A percentile compares a stretch with the other conserved stretches of the same genome.
These are phyloP conservation scores for Lypha dubia DNA, from an alignment of 2,888 invertebrate genomes.

Conservation along the genomic window DNA sequence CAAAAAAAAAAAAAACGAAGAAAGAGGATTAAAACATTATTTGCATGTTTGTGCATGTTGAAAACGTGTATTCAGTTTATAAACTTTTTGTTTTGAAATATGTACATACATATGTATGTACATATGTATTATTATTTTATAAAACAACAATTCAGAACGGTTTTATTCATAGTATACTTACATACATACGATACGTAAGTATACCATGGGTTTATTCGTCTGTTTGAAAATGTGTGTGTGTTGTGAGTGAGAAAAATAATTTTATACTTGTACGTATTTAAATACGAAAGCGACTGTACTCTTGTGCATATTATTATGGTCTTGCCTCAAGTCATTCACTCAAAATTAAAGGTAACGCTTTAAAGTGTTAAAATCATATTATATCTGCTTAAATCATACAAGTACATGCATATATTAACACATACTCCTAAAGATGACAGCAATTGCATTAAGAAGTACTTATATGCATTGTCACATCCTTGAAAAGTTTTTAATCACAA, in stretches of 20 bases:
- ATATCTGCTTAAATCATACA: not conserved
- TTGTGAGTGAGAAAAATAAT: not conserved
- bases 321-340: constrained; percentile 53
- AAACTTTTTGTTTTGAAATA: too few relatives aligned
- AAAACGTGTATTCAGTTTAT: constrained; percentile 26
- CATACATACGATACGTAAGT: not conserved
- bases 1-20: not conserved
- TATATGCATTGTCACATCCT: constrained; percentile 15
- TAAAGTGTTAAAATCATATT: not conserved
- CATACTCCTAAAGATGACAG: not conserved
- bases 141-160: too few relatives aligned
- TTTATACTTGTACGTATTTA: not conserved
- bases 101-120: too few relatives aligned
- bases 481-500: constrained; percentile 35
- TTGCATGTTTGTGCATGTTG: constrained; percentile 29
- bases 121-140: too few relatives aligned
- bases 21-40: constrained; percentile 34
- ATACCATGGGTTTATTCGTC: not conserved
- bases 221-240: not conserved
- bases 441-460: not conserved
- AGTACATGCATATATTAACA: not conserved
- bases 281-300: not conserved
- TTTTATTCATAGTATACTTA: not conserved
- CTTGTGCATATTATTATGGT: constrained; percentile 6
- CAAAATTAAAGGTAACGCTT: constrained; percentile 33